Conservation (phyloP, 2,888 invertebrate genomes). For the Euproctis similis region DNA sequence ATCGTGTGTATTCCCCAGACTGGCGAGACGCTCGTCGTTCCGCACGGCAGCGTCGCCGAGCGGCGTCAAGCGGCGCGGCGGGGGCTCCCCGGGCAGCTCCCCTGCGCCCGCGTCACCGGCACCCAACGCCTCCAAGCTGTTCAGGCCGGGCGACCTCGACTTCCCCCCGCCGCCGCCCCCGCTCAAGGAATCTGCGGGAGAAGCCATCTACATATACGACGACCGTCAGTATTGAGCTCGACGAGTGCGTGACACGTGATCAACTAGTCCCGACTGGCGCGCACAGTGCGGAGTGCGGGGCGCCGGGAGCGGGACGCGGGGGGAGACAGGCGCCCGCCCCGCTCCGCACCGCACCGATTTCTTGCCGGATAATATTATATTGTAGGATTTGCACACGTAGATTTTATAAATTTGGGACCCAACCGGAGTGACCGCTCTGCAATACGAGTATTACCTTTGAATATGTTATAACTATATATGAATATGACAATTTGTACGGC, state of each 20-base stretch:
- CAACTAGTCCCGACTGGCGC: conserved; percentile 26
- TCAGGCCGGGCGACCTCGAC: conserved; percentile 61
- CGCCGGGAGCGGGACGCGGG: conserved; percentile 9
- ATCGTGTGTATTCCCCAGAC: conserved; percentile 39
- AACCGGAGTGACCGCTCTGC: conserved; percentile 42
- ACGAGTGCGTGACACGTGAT: conserved; percentile 23
- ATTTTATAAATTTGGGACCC: conserved; percentile 53
- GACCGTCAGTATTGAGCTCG: conserved; percentile 60
- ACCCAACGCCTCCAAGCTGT: conserved; percentile 68
- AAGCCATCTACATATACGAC: conserved; percentile 77
- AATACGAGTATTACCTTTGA: conserved; percentile 20
- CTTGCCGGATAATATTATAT: conserved; percentile 25
- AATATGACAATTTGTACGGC: conserved; percentile 4
- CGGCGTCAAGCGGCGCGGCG: conserved; percentile 66
- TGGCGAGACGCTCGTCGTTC: conserved; percentile 82
- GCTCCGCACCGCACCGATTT: conserved; percentile 12
- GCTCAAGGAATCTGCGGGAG: conserved; percentile 80
- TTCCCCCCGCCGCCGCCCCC: conserved; percentile 65
- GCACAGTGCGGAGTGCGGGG: conserved; percentile 12
- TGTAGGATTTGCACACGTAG: conserved; percentile 34
- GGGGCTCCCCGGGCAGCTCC: conserved; percentile 55
- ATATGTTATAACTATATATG: conserved; percentile 22
- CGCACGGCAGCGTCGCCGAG: conserved; percentile 62
- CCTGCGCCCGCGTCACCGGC: conserved; percentile 68
- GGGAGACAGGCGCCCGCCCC: conserved; percentile 8